phyloP scores from a whole-genome alignment of 37 sponge, comb jelly and placozoan genomes.

The Ephydatia muelleri region DNA sequence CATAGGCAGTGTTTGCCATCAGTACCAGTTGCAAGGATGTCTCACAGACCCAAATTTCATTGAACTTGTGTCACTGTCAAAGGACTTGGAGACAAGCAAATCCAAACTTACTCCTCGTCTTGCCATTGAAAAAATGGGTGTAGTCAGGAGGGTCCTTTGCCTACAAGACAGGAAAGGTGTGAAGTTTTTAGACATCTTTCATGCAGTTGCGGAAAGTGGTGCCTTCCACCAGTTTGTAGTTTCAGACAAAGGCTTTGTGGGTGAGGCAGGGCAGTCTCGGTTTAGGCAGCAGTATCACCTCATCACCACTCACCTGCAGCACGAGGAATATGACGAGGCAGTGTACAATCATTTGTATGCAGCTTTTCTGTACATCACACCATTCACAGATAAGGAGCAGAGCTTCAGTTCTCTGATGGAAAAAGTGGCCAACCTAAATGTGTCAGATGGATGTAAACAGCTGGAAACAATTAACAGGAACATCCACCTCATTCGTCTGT shows the following conservation, averaged over 20 bases:
- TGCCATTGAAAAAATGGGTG: constrained; percentile 48
- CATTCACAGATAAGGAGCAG: constrained; percentile 67
- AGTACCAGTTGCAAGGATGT: constrained; percentile 60
- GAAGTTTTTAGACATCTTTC: constrained; percentile 47
- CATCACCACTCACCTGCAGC: constrained; percentile 80
- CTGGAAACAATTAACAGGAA: constrained; percentile 55
- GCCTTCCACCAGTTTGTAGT: constrained; percentile 69
- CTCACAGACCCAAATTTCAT: constrained; percentile 43
- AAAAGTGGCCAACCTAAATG: constrained; percentile 45
- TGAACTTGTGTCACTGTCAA: constrained; percentile 41
- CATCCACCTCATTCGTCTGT: constrained; percentile 43
- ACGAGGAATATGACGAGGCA: constrained; percentile 88
- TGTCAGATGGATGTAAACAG: constrained; percentile 29
- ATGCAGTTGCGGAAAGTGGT: constrained; percentile 56
- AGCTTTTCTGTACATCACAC: constrained; percentile 78
- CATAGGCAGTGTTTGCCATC: constrained; percentile 64
- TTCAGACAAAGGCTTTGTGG: constrained; percentile 66
- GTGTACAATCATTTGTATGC: constrained; percentile 81
- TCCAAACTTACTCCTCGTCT: constrained; percentile 57
- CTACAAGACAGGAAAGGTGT: constrained; percentile 9
- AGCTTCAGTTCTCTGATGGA: constrained; percentile 65
- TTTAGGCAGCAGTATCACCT: constrained; percentile 74
- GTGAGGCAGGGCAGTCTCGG: constrained; percentile 39
- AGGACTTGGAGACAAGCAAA: constrained; percentile 16
- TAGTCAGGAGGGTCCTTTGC: constrained; percentile 35